phyloP scores from a whole-genome alignment of 92 coral and sea anemone genomes.

The Scolanthus callimorphus region DNA sequence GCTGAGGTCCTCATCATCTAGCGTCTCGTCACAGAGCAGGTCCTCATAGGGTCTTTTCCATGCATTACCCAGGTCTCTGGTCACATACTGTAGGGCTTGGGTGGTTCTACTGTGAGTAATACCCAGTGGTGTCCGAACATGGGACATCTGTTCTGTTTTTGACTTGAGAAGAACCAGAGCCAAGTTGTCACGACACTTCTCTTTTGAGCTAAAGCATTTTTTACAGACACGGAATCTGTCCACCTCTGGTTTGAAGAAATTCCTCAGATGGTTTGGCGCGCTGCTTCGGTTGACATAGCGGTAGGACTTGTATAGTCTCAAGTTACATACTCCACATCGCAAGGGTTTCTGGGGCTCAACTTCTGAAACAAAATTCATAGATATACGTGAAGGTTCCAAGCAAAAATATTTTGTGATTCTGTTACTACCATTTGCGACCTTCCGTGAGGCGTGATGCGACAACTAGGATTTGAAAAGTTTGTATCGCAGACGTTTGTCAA shows the following conservation, averaged over 20 bases:
- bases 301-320: constrained; percentile 85
- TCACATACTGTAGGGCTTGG: constrained; percentile 72
- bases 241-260: constrained; percentile 68
- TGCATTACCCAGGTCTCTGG: constrained; percentile 54
- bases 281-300: constrained; percentile 81
- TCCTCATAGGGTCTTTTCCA: constrained; percentile 77
- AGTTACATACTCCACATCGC: constrained; percentile 94
- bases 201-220: constrained; percentile 87
- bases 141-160: constrained; percentile 72
- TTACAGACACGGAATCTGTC: constrained; percentile 91
- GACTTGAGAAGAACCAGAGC: constrained; percentile 79
- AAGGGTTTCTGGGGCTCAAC: constrained; percentile 43
- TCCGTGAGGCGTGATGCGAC: no score
- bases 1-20: constrained; percentile 78
- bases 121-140: constrained; percentile 91
- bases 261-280: constrained; percentile 81
- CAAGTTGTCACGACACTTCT: constrained; percentile 87
- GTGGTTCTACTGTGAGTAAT: constrained; percentile 77
- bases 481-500: no score
- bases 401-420: no score
- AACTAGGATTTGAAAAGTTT: no score
- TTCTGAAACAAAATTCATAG: no score
- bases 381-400: no score
- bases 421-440: no score
- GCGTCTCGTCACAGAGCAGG: constrained; percentile 76